phyloP scores from a whole-genome alignment of 2,888 invertebrate species.

The Nebria salina region DNA sequence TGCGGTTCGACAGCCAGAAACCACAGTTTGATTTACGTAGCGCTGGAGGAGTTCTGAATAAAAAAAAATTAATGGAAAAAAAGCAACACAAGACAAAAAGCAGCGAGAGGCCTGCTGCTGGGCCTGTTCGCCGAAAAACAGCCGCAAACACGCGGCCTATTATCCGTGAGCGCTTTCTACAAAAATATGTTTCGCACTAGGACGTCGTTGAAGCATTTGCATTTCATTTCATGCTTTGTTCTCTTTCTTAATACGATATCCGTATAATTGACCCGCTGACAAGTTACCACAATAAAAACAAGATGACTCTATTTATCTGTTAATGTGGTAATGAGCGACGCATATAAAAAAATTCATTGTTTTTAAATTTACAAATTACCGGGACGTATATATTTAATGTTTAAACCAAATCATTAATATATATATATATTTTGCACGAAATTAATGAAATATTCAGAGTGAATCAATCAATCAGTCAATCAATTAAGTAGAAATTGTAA shows the following conservation, averaged over 20 bases:
- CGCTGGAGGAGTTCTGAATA: not conserved
- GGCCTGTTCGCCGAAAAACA: conserved; percentile 20
- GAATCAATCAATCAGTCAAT: not conserved
- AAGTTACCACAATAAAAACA: conserved; percentile 30
- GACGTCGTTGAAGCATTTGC: conserved; percentile 24
- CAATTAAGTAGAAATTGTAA: not conserved
- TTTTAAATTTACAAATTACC: too few relatives aligned
- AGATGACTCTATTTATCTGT: conserved; percentile 29
- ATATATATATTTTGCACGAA: too few relatives aligned
- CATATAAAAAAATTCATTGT: too few relatives aligned
- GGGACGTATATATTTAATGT: too few relatives aligned
- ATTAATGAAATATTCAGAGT: not conserved
- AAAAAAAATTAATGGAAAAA: conserved; percentile 15
- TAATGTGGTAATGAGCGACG: conserved; percentile 12
- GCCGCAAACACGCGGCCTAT: conserved; percentile 17
- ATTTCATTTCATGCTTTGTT: conserved; percentile 21
- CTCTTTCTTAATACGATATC: conserved; percentile 18
- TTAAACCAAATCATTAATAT: too few relatives aligned
- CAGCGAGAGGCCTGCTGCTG: not conserved
- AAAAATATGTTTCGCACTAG: conserved; percentile 38
- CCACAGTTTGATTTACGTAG: conserved; percentile 26
- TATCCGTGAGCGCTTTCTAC: conserved; percentile 31
- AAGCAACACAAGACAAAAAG: not conserved
- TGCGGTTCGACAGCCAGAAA: not conserved
- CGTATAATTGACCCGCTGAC: conserved; percentile 34